Conservation (phyloP, 2,888 invertebrate species). For the Drosophila multiciliata region DNA sequence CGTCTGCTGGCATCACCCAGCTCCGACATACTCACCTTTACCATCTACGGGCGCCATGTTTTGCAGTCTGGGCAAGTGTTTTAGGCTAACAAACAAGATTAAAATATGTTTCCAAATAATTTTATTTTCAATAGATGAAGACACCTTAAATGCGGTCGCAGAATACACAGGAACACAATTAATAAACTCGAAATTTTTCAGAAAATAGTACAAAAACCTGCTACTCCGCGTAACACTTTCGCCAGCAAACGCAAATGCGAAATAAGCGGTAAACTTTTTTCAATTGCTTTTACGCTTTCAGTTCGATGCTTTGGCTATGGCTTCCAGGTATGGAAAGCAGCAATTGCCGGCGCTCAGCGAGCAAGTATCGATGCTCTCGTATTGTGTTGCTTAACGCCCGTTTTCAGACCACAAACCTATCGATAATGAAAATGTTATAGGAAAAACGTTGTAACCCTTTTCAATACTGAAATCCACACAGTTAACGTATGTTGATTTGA, state of each 20-base stretch:
- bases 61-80: constrained; percentile 51
- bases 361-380: constrained; percentile 26
- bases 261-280: constrained; percentile 70
- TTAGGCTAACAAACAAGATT: constrained; percentile 55
- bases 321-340: constrained; percentile 49
- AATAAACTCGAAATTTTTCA: constrained; percentile 19
- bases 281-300: constrained; percentile 63
- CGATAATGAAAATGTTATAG: not conserved
- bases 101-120: constrained; percentile 50
- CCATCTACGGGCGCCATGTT: constrained; percentile 72
- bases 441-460: not conserved
- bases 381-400: not conserved
- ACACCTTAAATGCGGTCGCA: constrained; percentile 15
- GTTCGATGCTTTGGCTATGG: constrained; percentile 41
- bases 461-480: not conserved
- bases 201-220: constrained; percentile 4
- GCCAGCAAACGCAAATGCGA: constrained; percentile 63
- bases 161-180: constrained; percentile 14
- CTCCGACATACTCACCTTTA: constrained; percentile 56
- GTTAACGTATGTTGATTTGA: not conserved
- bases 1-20: constrained; percentile 26
- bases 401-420: not conserved
- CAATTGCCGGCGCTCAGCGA: constrained; percentile 20
- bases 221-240: constrained; percentile 37
- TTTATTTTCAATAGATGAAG: constrained; percentile 13